Evolutionary conservation across 2,888 invertebrate genomes (phyloP).

Genomic region (Anodontia alba): DNA sequence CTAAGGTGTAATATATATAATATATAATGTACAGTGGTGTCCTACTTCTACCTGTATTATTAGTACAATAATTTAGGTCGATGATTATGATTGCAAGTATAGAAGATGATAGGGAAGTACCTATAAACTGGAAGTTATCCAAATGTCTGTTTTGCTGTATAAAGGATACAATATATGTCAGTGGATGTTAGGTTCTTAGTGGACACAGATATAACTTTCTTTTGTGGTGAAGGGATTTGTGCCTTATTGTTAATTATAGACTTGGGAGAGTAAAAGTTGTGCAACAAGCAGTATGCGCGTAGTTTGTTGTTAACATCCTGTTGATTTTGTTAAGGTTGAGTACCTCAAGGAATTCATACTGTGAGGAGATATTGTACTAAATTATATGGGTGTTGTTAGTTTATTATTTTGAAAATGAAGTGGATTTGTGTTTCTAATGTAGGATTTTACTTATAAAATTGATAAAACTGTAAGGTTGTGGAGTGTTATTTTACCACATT

Average conservation of each 20-base stretch:
- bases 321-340: not conserved
- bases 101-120: not conserved
- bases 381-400: not conserved
- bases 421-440: not conserved
- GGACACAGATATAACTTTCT: not conserved
- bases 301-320: not conserved
- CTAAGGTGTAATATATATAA: too few species aligned
- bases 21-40: too few species aligned
- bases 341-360: not conserved
- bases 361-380: not conserved
- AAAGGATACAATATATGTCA: not conserved
- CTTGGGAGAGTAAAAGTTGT: not conserved
- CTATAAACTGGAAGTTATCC: constrained; percentile 14
- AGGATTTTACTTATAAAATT: too few species aligned
- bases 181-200: not conserved
- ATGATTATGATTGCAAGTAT: not conserved
- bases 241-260: not conserved
- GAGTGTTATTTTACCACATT: too few species aligned
- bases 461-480: too few species aligned
- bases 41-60: constrained; percentile 11
- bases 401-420: not conserved
- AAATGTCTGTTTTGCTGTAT: not conserved
- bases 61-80: not conserved
- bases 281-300: not conserved
- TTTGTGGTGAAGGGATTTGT: not conserved